These are phyloP conservation scores for Acropora yongei DNA, from an alignment of 64 coral and sea anemone genomes.

Conservation along the genomic window DNA sequence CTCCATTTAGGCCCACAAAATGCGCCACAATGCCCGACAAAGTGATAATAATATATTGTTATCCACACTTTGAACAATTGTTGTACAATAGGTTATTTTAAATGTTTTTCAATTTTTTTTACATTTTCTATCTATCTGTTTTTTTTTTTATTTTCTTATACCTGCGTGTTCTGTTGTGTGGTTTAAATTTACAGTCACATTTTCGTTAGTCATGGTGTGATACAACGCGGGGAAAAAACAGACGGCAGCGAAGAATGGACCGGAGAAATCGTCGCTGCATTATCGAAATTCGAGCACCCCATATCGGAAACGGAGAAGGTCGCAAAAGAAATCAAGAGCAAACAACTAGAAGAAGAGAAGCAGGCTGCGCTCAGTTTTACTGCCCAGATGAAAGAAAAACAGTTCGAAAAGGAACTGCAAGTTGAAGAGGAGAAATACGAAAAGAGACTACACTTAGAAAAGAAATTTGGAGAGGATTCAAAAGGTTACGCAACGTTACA, in stretches of 20 bases:
- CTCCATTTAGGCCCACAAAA: too few relatives aligned
- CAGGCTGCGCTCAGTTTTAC: not conserved
- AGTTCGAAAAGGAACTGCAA: not conserved
- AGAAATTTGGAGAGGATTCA: not conserved
- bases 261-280: not conserved
- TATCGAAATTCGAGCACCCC: too few relatives aligned
- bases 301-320: not conserved
- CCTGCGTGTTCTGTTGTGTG: too few relatives aligned
- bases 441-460: not conserved
- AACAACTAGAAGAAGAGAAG: not conserved
- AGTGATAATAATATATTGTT: too few relatives aligned
- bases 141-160: too few relatives aligned
- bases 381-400: slow-evolving; percentile 3
- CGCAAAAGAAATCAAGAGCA: not conserved
- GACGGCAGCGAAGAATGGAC: not conserved
- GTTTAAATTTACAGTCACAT: not conserved
- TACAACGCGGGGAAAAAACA: not conserved
- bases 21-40: too few relatives aligned
- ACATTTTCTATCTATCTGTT: too few relatives aligned
- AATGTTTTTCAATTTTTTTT: too few relatives aligned
- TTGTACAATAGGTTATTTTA: too few relatives aligned
- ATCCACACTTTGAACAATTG: too few relatives aligned
- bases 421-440: slow-evolving; percentile 2
- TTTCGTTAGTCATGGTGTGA: too few relatives aligned
- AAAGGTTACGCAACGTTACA: not conserved